Base-by-base conservation (phyloP, 1,140 invertebrate genomes). In the Drosophila neocordata region DNA sequence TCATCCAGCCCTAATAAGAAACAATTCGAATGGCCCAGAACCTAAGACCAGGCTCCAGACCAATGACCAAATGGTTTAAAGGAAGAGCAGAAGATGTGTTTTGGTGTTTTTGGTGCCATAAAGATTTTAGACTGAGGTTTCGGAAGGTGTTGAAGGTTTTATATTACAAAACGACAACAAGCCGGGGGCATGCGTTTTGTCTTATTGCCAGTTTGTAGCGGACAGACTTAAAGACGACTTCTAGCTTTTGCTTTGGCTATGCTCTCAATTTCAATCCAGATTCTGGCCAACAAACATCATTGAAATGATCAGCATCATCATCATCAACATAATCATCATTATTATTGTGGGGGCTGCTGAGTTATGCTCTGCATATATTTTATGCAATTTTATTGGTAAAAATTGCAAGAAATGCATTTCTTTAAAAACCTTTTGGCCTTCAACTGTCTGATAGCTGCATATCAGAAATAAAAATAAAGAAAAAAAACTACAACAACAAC, bases 81-180 rank as follows among this genome's bases (percentile, higher is more conserved):
- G 12, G 27, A 31, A 31, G 27, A 31, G 27, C 27, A 31, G 27
- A 31, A 3, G 27, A 31, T 31, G 27, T 31, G 27, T 31, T 31
- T 31, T 31, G 27, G 27, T 31, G 4, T 18, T 44, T 48, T 18
- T 48, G 7, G 63, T 22, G 35, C 61, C 76, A 69, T 81, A 87
- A 87, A 87, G 74, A 72, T 64, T 82, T 68, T 65, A 59, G 59
- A 48, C 13, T 2, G 41, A 48, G 41, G 18, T 48, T 48, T 48
- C 75, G 82, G 82, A 87, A 87, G 83, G 82, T 87, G 82, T 87
- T 87, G 83, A 88, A 87, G 87, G 82, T 79, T 78, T 62, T 72
- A 75, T 65, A 79, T 61, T 61, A 64, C 37, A 38, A 62, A 65
- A 56, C 22, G 52, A 65, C 22, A 51, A 65, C 13, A 37, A 48